Evolutionary conservation across 2,888 invertebrate genomes (phyloP).

Genomic region (Brachypalpus laphriformis): DNA sequence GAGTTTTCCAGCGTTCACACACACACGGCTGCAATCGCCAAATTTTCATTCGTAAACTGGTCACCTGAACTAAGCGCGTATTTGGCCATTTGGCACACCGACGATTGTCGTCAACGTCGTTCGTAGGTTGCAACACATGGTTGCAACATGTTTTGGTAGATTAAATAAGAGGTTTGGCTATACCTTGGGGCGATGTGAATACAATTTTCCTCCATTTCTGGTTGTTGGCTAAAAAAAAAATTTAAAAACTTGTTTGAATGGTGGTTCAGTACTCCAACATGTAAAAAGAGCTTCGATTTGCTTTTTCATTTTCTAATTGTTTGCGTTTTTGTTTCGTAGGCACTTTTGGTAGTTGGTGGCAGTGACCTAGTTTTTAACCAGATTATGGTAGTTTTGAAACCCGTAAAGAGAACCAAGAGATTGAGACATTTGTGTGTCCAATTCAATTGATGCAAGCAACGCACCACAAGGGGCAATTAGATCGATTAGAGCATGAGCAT

Average conservation of each 20-base stretch:
- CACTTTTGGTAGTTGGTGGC: conserved; percentile 45
- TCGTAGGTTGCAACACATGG: conserved; percentile 19
- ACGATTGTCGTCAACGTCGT: neutral
- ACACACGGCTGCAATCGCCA: conserved; percentile 16
- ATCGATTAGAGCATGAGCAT: neutral
- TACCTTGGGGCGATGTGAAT: conserved; percentile 1
- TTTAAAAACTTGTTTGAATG: neutral
- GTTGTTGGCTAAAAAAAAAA: neutral
- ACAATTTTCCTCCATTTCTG: conserved; percentile 19
- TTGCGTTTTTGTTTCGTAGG: neutral
- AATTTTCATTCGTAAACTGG: conserved; percentile 12
- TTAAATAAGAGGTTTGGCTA: conserved; percentile 54
- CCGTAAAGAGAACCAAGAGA: neutral
- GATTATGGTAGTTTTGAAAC: neutral
- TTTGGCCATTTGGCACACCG: conserved; percentile 44
- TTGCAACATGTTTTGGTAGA: conserved; percentile 60
- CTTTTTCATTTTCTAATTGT: neutral
- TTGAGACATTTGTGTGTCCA: neutral
- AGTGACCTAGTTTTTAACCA: conserved; percentile 56
- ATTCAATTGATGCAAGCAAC: neutral
- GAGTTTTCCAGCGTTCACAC: neutral
- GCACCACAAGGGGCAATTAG: neutral
- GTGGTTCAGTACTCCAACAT: neutral
- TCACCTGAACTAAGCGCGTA: conserved; percentile 19
- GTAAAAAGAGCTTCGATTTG: neutral